A percentile compares a stretch with the other conserved stretches of the same genome.
Conservation (phyloP, 2,797 vertebrate species). For the Enteromius argenteus region DNA sequence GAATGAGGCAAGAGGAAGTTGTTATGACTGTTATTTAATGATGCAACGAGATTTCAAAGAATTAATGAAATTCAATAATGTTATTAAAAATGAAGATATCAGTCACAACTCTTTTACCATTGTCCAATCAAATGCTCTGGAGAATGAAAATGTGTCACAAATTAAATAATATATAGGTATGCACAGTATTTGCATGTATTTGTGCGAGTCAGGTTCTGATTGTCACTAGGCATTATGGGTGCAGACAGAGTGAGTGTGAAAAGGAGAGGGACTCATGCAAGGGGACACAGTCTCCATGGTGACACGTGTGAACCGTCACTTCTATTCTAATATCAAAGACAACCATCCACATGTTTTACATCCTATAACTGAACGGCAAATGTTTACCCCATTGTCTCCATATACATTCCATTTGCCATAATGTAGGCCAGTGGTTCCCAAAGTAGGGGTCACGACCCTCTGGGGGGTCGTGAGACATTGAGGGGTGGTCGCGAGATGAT, state of each 20-base stretch:
- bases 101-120: not conserved
- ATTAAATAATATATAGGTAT: slow-evolving; percentile 6
- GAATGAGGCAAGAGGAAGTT: slow-evolving; percentile 25
- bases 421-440: not conserved
- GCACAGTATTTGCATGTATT: not conserved
- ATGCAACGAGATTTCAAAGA: not conserved
- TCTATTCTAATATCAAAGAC: slow-evolving; percentile 44
- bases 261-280: slow-evolving; percentile 45
- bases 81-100: not conserved
- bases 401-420: not conserved
- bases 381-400: not conserved
- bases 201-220: slow-evolving; percentile 9
- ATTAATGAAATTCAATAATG: not conserved
- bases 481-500: too few species aligned
- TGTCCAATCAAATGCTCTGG: not conserved
- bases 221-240: slow-evolving; percentile 34
- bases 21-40: slow-evolving; percentile 20
- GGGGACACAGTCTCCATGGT: slow-evolving; percentile 60
- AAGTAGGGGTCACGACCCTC: too few species aligned
- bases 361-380: not conserved
- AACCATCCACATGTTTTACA: slow-evolving; percentile 26
- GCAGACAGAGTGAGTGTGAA: slow-evolving; percentile 33
- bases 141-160: not conserved
- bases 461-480: too few species aligned
- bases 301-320: slow-evolving; percentile 58